Evolutionary conservation across 2,888 invertebrate species (phyloP).

Genomic region (Parelbella ahira): DNA sequence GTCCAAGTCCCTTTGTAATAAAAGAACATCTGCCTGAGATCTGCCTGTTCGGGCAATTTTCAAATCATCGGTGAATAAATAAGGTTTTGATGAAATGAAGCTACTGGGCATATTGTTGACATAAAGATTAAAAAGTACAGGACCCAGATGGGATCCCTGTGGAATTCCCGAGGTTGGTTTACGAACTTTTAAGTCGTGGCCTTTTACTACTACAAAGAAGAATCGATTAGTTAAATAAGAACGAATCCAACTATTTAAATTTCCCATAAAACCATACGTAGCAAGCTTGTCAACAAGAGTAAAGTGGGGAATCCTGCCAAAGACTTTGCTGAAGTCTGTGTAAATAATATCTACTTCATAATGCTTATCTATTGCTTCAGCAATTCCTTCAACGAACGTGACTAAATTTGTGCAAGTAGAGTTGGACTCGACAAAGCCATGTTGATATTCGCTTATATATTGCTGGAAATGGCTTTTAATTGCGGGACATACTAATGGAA

Average conservation of each 20-base stretch:
- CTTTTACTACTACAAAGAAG: no score
- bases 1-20: slow-evolving; percentile 2
- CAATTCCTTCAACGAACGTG: slow-evolving; percentile 20
- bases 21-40: neutral
- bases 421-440: slow-evolving; percentile 6
- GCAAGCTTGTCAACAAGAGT: no score
- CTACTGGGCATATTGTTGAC: neutral
- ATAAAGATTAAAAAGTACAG: slow-evolving; percentile 4
- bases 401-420: slow-evolving; percentile 28
- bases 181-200: no score
- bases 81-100: no score
- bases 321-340: slow-evolving; percentile 30
- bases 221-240: slow-evolving; percentile 1
- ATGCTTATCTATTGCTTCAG: slow-evolving; percentile 10
- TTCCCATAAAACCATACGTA: no score
- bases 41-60: neutral
- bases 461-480: slow-evolving; percentile 13
- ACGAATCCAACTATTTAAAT: no score
- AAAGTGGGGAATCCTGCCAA: slow-evolving; percentile 16
- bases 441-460: slow-evolving; percentile 2
- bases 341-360: slow-evolving; percentile 27
- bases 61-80: slow-evolving; percentile 6
- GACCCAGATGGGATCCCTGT: slow-evolving; percentile 23
- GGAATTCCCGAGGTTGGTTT: slow-evolving; percentile 25
- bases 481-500: slow-evolving; percentile 8